A percentile compares a stretch with the other conserved stretches of the same genome.
phyloP scores from a whole-genome alignment of 2,888 invertebrate species.

The Dexiosoma caninum region DNA sequence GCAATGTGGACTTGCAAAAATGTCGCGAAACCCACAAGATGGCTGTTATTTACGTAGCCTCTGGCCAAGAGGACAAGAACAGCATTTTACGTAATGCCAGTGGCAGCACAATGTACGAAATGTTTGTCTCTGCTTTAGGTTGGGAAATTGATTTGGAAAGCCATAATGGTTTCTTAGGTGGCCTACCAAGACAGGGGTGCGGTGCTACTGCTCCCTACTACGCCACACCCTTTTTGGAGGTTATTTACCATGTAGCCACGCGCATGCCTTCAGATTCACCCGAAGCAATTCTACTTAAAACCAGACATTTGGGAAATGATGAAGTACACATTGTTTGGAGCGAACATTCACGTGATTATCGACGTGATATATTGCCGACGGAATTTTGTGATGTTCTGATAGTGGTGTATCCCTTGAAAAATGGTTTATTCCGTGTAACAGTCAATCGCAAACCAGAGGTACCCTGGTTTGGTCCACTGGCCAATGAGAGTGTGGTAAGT shows the following conservation, averaged over 20 bases:
- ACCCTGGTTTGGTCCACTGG: constrained; percentile 96
- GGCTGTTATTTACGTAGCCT: constrained; percentile 98
- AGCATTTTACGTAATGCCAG: constrained; percentile 92
- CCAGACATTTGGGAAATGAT: constrained; percentile 97
- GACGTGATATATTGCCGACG: constrained; percentile 97
- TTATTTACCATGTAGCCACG: constrained; percentile 97
- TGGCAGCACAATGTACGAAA: constrained; percentile 96
- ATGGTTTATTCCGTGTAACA: constrained; percentile 91
- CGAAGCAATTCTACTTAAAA: constrained; percentile 93
- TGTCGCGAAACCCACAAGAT: constrained; percentile 97
- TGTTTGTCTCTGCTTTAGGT: constrained; percentile 83
- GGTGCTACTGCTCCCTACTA: constrained; percentile 96
- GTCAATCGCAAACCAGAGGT: constrained; percentile 92
- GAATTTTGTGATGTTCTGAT: constrained; percentile 99
- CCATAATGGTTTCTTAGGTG: constrained; percentile 97
- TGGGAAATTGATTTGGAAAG: constrained; percentile 92
- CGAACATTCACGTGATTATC: constrained; percentile 96
- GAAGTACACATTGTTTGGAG: constrained; percentile 99
- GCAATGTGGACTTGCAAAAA: constrained; percentile 94
- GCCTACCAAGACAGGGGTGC: constrained; percentile 91
- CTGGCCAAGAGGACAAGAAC: constrained; percentile 97
- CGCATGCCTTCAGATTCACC: constrained; percentile 95
- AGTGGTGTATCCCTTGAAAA: constrained; percentile 94
- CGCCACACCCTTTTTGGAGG: constrained; percentile 95
- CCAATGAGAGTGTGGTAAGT: constrained; percentile 88